Conservation (phyloP, 1,140 invertebrate genomes). For the Eupeodes corollae region DNA sequence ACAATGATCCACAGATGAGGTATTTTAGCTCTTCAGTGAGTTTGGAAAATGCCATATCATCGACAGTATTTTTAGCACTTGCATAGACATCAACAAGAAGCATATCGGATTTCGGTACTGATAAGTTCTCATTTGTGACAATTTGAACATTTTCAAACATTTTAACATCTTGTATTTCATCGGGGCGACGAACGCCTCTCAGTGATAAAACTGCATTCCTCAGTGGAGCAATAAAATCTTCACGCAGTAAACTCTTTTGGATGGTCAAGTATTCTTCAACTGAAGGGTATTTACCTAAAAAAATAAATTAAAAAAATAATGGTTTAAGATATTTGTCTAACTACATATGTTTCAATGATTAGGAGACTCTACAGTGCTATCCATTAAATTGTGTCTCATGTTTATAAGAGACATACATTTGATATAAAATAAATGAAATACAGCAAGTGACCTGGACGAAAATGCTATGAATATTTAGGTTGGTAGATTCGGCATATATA, state of each 20-base stretch:
- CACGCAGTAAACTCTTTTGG: conserved; percentile 61
- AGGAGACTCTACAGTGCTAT: too few species aligned
- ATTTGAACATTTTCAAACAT: conserved; percentile 25
- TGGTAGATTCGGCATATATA: too few species aligned
- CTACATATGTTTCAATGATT: too few species aligned
- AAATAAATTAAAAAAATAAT: too few species aligned
- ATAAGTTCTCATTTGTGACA: conserved; percentile 16
- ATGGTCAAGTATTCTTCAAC: conserved; percentile 64
- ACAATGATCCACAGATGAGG: conserved; percentile 46
- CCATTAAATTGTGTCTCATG: too few species aligned
- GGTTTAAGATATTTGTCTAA: too few species aligned
- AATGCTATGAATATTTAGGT: too few species aligned
- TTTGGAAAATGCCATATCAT: conserved; percentile 22
- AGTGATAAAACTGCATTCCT: conserved; percentile 30
- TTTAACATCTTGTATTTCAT: conserved; percentile 21
- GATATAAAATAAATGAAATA: too few species aligned
- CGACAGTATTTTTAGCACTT: background rate
- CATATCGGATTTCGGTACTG: conserved; percentile 11
- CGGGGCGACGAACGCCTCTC: conserved; percentile 21
- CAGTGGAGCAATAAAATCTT: conserved; percentile 57
- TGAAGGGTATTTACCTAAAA: conserved; percentile 44
- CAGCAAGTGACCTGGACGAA: too few species aligned
- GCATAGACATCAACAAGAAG: conserved; percentile 16
- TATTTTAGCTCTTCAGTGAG: conserved; percentile 42
- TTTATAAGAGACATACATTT: too few species aligned